A percentile compares a stretch with the other conserved stretches of the same genome.
Conservation (phyloP, 2,113 vertebrate species). For the Eretmochelys imbricata region DNA sequence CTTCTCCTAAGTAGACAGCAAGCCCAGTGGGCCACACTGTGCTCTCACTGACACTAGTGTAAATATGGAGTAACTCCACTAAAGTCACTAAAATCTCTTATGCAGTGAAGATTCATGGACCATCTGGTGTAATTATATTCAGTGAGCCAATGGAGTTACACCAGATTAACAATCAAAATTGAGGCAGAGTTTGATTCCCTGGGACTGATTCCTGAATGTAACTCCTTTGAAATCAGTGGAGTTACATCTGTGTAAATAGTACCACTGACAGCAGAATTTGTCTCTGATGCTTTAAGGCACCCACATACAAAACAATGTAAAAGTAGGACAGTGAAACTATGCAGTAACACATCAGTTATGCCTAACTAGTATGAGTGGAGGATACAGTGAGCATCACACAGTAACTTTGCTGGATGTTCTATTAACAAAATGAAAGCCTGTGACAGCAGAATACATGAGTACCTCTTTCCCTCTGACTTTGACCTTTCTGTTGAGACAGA, state of each 20-base stretch:
- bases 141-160: not conserved
- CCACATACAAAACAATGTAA: fast-evolving
- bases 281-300: not conserved
- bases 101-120: not conserved
- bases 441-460: conserved; percentile 20
- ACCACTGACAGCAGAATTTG: not conserved
- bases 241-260: not conserved
- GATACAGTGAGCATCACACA: not conserved
- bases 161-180: not conserved
- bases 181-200: not conserved
- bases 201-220: not conserved
- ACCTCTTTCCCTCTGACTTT: conserved; percentile 24
- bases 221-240: not conserved
- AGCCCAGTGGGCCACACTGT: not conserved
- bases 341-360: no score
- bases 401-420: not conserved
- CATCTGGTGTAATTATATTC: not conserved
- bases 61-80: not conserved
- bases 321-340: not conserved
- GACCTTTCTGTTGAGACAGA: conserved; percentile 49
- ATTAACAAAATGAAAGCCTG: not conserved
- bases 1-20: not conserved
- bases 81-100: not conserved
- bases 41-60: not conserved
- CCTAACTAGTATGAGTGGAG: not conserved